phyloP scores from a whole-genome alignment of 2,797 vertebrate species.

The Rhinoraja longicauda region DNA sequence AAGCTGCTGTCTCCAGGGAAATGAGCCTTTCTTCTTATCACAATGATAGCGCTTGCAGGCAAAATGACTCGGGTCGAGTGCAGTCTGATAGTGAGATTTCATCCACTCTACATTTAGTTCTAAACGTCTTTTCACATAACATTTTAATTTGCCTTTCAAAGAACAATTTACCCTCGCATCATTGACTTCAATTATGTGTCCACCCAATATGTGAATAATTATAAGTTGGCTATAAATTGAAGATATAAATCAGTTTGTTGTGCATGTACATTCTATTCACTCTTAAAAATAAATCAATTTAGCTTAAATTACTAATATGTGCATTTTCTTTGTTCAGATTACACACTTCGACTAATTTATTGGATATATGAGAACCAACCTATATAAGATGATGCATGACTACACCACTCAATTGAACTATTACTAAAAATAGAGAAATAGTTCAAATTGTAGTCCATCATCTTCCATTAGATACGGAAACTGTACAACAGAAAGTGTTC shows the following conservation, averaged over 20 bases:
- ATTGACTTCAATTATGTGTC: not conserved
- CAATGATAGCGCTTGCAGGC: not conserved
- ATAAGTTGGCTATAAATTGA: not conserved
- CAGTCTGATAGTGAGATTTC: not conserved
- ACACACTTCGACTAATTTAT: not conserved
- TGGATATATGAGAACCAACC: not conserved
- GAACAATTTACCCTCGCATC: not conserved
- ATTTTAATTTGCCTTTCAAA: conserved; percentile 18
- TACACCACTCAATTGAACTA: not conserved
- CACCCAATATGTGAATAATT: not conserved
- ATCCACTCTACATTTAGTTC: not conserved
- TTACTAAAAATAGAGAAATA: not conserved
- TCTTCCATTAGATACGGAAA: not conserved
- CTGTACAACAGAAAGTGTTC: not conserved
- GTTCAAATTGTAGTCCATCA: not conserved
- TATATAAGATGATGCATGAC: not conserved
- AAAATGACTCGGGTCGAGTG: not conserved
- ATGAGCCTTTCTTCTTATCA: not conserved
- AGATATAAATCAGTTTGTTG: not conserved
- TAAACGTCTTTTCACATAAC: not conserved
- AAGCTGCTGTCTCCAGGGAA: not conserved
- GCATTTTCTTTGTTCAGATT: not conserved
- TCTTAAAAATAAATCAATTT: conserved; percentile 2
- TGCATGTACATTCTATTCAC: not conserved
- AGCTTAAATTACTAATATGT: not conserved